Percentiles rank a stretch among this genome's conserved stretches.
Conservation (phyloP, 2,888 invertebrate genomes). For the Tenthredo mesomela region DNA sequence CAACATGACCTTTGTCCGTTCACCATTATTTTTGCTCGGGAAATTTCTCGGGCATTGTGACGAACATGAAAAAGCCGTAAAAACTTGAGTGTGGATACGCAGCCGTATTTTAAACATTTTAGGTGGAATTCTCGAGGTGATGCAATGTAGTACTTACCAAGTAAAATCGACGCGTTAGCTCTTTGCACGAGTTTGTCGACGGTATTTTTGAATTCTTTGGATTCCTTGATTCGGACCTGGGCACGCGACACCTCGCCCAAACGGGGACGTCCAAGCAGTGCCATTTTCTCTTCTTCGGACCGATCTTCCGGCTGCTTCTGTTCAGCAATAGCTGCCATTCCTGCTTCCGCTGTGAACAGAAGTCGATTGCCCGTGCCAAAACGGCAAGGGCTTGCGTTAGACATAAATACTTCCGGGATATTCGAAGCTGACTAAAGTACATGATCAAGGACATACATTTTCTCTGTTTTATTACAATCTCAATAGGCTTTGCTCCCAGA, state of each 20-base stretch:
- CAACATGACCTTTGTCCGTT: not conserved
- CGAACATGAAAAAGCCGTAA: not conserved
- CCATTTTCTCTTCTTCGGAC: constrained; percentile 91
- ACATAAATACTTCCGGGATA: not conserved
- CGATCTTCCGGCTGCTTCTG: constrained; percentile 84
- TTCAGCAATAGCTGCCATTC: constrained; percentile 83
- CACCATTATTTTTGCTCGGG: not conserved
- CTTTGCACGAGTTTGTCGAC: constrained; percentile 99
- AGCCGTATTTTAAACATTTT: not conserved
- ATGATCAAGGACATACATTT: constrained; percentile 12
- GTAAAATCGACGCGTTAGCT: constrained; percentile 95
- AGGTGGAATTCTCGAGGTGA: not conserved
- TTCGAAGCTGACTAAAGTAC: not conserved
- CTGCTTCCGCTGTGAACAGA: constrained; percentile 78
- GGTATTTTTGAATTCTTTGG: constrained; percentile 99
- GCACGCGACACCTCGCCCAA: constrained; percentile 93
- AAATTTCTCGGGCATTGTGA: not conserved
- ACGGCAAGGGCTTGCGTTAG: constrained; percentile 26
- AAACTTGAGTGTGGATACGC: not conserved
- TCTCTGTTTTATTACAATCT: not conserved
- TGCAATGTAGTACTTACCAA: constrained; percentile 77
- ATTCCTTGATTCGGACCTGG: constrained; percentile 96
- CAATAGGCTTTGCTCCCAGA: not conserved
- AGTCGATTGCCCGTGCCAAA: constrained; percentile 45
- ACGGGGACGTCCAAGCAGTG: constrained; percentile 94